Evolutionary conservation across 2,797 vertebrate species (phyloP), one percentile per base, ranked within the genome.

Genomic region (Takifugu rubripes): DNA sequence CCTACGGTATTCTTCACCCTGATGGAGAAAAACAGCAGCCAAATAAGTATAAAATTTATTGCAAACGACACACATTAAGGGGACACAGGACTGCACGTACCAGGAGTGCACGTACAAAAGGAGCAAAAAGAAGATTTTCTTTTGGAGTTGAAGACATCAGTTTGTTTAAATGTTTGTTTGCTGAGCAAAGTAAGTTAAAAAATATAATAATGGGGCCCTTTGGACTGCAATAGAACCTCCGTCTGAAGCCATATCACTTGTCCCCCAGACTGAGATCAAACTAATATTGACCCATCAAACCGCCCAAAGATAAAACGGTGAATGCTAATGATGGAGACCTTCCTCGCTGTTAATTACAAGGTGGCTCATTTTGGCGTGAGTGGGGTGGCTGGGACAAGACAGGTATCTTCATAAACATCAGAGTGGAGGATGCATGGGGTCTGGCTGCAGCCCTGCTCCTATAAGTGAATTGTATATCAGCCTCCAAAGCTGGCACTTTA

Each of bases 391-490:
- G 50, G 6, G 52, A 58, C 56, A 64, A 64, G 64, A 75, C 72
- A 83, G 74, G 62, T 78, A 80, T 78, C 66, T 83, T 78, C 70
- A 87, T 81, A 75, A 82, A 81, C 75, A 83, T 84, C 66, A 46
- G 79, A 64, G 58, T 64, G 54, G 49, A 74, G 70, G 54, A 66
- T 42, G 64, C 63, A 69, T 65, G 75, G 57, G 56, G 68, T 71
- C 64, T 74, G 73, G 76, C 66, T 71, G 60, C 77, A 76, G 68
- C 75, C 84, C 75, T 86, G 79, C 89, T 78, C 79, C 62, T 89
- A 90, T 75, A 90, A 90, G 88, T 89, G 92, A 93, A 92, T 93
- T 92, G 92, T 92, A 93, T 94, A 92, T 93, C 89, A 90, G 79
- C 87, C 83, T 90, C 92, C 92, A 93, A 94, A 93, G 90, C 90